Evolutionary conservation across 2,797 vertebrate species (phyloP).

Genomic region (Steatocranus sp.): DNA sequence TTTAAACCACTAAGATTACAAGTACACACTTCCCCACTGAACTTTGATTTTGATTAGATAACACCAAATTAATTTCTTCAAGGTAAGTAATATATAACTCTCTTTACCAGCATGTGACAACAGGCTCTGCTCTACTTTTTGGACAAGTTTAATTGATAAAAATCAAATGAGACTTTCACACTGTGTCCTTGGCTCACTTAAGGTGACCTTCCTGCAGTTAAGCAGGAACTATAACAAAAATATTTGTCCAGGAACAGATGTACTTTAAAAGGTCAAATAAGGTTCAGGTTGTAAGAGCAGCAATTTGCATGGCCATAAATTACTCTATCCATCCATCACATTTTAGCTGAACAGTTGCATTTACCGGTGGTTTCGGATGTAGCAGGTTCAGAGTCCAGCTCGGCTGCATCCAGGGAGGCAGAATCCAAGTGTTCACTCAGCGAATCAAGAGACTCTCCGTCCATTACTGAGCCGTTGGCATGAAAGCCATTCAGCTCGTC

Average conservation of each 20-base stretch:
- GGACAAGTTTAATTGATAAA: neutral
- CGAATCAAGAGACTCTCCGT: constrained; percentile 89
- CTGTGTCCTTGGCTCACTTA: neutral
- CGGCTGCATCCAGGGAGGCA: constrained; percentile 84
- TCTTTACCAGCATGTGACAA: neutral
- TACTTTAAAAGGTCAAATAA: neutral
- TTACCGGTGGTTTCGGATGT: constrained; percentile 70
- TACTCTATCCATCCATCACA: neutral
- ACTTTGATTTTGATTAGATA: neutral
- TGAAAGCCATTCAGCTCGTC: constrained; percentile 88
- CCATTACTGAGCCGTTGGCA: constrained; percentile 84
- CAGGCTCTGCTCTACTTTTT: neutral
- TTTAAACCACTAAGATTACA: neutral
- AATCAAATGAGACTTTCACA: neutral
- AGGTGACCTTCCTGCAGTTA: neutral
- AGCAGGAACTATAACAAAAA: neutral
- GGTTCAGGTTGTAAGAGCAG: neutral
- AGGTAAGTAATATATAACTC: neutral
- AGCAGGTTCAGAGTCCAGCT: constrained; percentile 81
- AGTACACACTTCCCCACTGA: neutral
- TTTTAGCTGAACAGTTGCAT: neutral
- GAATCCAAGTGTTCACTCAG: constrained; percentile 91
- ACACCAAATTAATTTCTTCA: neutral
- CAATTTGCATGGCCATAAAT: neutral
- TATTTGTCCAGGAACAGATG: neutral